Evolutionary conservation across 2,113 vertebrate species (phyloP), one percentile per base, ranked within the genome.

Genomic region (Fregetta grallaria): DNA sequence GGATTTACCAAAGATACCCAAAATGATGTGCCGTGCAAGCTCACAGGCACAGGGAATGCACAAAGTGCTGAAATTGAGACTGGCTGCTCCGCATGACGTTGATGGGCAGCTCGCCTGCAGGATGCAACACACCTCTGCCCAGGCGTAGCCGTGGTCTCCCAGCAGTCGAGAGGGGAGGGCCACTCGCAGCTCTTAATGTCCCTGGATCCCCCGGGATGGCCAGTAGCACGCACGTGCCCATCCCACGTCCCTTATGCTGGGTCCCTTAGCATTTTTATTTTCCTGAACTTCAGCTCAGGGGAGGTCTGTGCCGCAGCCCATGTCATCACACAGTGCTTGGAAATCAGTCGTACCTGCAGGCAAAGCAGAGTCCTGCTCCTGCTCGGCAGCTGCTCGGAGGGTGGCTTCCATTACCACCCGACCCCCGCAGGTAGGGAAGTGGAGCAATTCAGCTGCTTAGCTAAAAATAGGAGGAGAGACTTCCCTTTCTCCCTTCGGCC

Each of bases 401-500:
- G 96, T 70, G 93, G 55, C 30, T 76, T 90, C 94, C 93, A 95
- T 93, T 93, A 96, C 76, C 2, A 6, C 38, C 68, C 5, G 21
- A 77, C 65, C 77, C 94, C 94, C 0, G 0, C 1, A 0, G 94
- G 34, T 79, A 92, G 52, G 42, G 12, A 86, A 96, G 72, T 62
- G 30, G 65, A 84, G 65, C 40, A 77, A 61, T 88, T 84, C 72
- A 82, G 40, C 70, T 94, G 66, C 38, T 38, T 38, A 17, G 63
- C 71, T 95, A 93, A 96, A 96, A 96, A 96, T 86, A 96, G 84
- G 11, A 75, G 16, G 62, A 91, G 42, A 82, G 5, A 53, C 45
- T 79, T 92, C 85, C 62, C 17, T 68, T 53, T 49, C 36, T 85
- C 21, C n/a, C 29, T 87, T 83, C 70, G 50, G 71, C 58, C 63